phyloP scores from a whole-genome alignment of 1,140 invertebrate genomes.

The Papilio polytes region DNA sequence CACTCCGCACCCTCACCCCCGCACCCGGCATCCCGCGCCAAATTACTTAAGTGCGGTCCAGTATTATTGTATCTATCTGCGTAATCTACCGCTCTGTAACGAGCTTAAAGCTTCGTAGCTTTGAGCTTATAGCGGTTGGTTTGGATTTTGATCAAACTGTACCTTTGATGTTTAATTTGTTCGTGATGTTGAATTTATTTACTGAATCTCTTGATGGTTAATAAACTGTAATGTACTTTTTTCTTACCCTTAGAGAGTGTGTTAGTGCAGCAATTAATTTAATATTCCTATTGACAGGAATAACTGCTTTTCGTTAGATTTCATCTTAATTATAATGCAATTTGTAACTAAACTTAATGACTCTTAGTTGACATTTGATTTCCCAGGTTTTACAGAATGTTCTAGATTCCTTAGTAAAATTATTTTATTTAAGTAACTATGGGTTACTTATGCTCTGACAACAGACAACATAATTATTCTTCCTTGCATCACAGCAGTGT shows the following conservation, averaged over 20 bases:
- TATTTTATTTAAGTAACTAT: no score
- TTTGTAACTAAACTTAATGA: no score
- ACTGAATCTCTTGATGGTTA: neutral
- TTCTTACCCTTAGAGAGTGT: neutral
- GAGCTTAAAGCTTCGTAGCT: slow-evolving; percentile 36
- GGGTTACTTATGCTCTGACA: no score
- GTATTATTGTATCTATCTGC: slow-evolving; percentile 52
- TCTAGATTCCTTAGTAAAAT: no score
- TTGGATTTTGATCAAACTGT: neutral
- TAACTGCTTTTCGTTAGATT: no score
- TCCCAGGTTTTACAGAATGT: no score
- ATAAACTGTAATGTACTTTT: neutral
- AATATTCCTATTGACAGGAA: no score
- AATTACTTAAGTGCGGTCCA: slow-evolving; percentile 66
- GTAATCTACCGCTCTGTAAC: slow-evolving; percentile 44
- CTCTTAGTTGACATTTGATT: no score
- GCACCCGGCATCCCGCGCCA: slow-evolving; percentile 49
- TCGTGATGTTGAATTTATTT: slow-evolving; percentile 18
- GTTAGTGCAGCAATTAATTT: no score
- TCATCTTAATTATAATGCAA: no score
- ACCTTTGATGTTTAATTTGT: slow-evolving; percentile 1
- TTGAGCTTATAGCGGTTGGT: neutral
- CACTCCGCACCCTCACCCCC: slow-evolving; percentile 43
- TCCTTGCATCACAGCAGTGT: no score
- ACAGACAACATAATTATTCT: no score